These are phyloP conservation scores for Neoitamus cyanurus DNA, from an alignment of 2,888 invertebrate species.

Conservation along the genomic window DNA sequence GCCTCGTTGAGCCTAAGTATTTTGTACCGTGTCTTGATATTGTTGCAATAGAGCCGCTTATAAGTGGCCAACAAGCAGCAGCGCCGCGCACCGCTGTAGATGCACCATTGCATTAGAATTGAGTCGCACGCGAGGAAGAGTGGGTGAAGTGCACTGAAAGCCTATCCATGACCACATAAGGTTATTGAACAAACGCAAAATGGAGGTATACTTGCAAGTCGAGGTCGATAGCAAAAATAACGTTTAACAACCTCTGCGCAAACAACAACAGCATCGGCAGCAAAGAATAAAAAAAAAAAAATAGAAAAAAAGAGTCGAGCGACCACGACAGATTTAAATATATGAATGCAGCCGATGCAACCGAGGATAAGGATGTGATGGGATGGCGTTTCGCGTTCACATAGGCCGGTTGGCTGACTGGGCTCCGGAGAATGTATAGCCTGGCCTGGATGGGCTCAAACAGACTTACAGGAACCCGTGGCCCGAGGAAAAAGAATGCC, in stretches of 20 bases:
- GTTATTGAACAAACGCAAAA: constrained; percentile 34
- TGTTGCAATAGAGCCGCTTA: not conserved
- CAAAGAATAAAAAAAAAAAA: not conserved
- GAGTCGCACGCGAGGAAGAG: not conserved
- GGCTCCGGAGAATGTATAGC: not conserved
- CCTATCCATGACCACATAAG: constrained; percentile 19
- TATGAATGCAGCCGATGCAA: constrained; percentile 7
- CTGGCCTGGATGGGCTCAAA: not conserved
- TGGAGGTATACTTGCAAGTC: constrained; percentile 23
- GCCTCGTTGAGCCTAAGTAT: not conserved
- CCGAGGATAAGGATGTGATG: constrained; percentile 25
- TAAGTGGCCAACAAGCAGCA: not conserved
- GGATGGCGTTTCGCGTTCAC: not conserved
- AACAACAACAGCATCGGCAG: not conserved
- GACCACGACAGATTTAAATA: constrained; percentile 12
- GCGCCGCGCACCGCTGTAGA: not conserved
- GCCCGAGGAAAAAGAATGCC: not conserved
- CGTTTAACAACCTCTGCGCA: constrained; percentile 29
- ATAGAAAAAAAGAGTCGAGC: not conserved
- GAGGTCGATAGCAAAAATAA: constrained; percentile 32
- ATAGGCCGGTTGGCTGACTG: not conserved
- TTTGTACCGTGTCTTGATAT: not conserved
- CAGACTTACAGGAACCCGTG: not conserved
- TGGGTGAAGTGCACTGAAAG: constrained; percentile 21
- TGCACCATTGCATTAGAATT: not conserved